These are phyloP conservation scores for human (Homo sapiens) DNA, from an alignment of 2,113 vertebrate species.

Conservation along the genomic window GRCh38 chr16:15079001-15079500, in stretches of 20 bases:
- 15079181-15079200: background rate
- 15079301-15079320: background rate
- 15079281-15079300: background rate
- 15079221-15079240: background rate
- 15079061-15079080: no score
- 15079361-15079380: background rate
- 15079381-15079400: background rate
- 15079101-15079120: background rate
- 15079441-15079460: background rate
- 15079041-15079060: no score
- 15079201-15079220: background rate
- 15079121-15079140: background rate
- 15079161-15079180: background rate
- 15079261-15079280: background rate
- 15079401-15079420: background rate
- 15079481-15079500: background rate
- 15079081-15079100: no score
- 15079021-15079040: no score
- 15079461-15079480: background rate
- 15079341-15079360: background rate
- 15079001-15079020: no score
- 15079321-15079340: background rate
- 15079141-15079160: background rate
- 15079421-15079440: background rate
- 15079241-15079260: background rate